Evolutionary conservation across 2,797 vertebrate genomes (phyloP).

Genomic region (Sternotherus odoratus): DNA sequence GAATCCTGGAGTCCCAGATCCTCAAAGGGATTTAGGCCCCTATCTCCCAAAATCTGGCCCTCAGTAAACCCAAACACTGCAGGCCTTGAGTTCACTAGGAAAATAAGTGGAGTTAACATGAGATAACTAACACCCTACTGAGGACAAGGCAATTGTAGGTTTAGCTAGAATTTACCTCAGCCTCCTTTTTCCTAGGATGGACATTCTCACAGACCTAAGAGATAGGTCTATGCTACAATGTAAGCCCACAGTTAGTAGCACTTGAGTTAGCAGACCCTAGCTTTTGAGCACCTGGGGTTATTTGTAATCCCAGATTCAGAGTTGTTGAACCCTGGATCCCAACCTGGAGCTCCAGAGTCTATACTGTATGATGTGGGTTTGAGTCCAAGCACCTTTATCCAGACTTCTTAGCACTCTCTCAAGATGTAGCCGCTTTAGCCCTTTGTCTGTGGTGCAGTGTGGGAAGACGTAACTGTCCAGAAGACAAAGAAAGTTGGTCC

Average conservation of each 20-base stretch:
- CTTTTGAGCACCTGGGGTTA: neutral
- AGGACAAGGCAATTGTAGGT: neutral
- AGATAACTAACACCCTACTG: neutral
- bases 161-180: neutral
- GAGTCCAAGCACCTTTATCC: neutral
- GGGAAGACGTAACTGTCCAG: neutral
- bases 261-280: neutral
- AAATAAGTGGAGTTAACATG: neutral
- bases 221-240: neutral
- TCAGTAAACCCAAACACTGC: neutral
- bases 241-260: neutral
- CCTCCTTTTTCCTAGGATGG: neutral
- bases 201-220: fast-evolving
- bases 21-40: neutral
- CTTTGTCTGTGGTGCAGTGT: neutral
- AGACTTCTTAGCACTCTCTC: neutral
- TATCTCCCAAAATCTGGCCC: neutral
- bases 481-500: neutral
- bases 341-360: neutral
- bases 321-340: neutral
- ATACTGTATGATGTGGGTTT: neutral
- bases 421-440: neutral
- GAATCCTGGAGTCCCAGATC: neutral
- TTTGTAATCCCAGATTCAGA: neutral
- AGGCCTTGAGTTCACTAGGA: neutral